Conservation (phyloP, 2,888 invertebrate genomes). For the Hydraecia micacea region DNA sequence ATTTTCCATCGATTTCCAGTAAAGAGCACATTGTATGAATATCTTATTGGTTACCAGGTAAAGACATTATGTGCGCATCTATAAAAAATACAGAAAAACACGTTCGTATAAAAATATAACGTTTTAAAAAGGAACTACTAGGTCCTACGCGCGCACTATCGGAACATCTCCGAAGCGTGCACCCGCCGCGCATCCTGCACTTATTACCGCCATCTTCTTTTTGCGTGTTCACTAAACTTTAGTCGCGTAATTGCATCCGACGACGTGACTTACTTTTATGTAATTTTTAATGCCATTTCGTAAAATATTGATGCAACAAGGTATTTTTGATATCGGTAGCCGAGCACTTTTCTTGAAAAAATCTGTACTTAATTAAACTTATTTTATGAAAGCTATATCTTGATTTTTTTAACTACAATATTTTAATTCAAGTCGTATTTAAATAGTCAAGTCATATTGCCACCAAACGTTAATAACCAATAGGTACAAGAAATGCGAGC, state of each 20-base stretch:
- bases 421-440: slow-evolving; percentile 6
- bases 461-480: slow-evolving; percentile 23
- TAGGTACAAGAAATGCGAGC: slow-evolving; percentile 47
- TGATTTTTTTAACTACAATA: background rate
- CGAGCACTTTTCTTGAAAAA: background rate
- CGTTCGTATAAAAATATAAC: slow-evolving; percentile 28
- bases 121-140: slow-evolving; percentile 51
- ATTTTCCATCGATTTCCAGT: background rate
- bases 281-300: slow-evolving; percentile 26
- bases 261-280: slow-evolving; percentile 55
- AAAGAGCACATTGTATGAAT: slow-evolving; percentile 3
- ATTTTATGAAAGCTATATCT: background rate
- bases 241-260: slow-evolving; percentile 58
- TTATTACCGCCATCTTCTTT: slow-evolving; percentile 56
- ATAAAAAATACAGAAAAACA: background rate
- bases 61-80: background rate
- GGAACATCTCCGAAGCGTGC: slow-evolving; percentile 53
- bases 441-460: slow-evolving; percentile 11
- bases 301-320: slow-evolving; percentile 29
- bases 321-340: slow-evolving; percentile 22
- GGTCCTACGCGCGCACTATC: slow-evolving; percentile 49
- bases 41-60: background rate
- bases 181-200: slow-evolving; percentile 46
- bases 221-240: slow-evolving; percentile 48
- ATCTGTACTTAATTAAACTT: background rate